Evolutionary conservation across 1,140 invertebrate genomes (phyloP), one percentile per base, ranked within the genome.

Genomic region (Penaeus chinensis): DNA sequence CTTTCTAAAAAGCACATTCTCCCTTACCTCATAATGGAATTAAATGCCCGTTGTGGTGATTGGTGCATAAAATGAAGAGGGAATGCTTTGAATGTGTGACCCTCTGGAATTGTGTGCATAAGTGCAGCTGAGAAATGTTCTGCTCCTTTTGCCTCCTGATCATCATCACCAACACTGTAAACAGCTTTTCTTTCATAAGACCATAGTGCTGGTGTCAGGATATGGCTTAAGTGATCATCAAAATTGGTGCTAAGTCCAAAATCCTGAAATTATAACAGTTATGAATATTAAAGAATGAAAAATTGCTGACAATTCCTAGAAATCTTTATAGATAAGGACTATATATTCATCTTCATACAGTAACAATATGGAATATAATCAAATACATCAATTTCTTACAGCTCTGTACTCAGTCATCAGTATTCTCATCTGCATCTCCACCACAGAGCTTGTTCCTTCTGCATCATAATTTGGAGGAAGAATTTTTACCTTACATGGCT

Each of bases 111-210:
- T 20, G 77, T 80, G 37, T 86, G 76, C 84, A 86, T 86, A 3
- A 86, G 62, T 10, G 84, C 84, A 66, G 84, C 84, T 27, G 84
- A 86, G 32, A 86, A 86, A 37, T 78, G 78, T 80, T 86, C 84
- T 66, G 62, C 22, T 42, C 84, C 42, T 80, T 61, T 63, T 42
- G 19, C 42, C 24, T 86, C 62, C 22, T 22, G 37, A 27, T 11
- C n/a, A 11, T 32, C n/a, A 19, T 37, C 63, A 69, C 84, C 76
- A 54, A 8, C 7, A 42, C 4, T 42, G 37, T 86, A 16, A 20
- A 80, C 27, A 22, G 42, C 42, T 60, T 80, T 60, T 60, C 76
- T 80, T 63, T 86, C 84, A 79, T 80, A 86, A 5, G 84, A 86
- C 84, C 84, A 86, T 37, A 86, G 47, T 20, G 84, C 84, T 27